Conservation (phyloP, 1,140 invertebrate species). For the Formica exsecta region DNA sequence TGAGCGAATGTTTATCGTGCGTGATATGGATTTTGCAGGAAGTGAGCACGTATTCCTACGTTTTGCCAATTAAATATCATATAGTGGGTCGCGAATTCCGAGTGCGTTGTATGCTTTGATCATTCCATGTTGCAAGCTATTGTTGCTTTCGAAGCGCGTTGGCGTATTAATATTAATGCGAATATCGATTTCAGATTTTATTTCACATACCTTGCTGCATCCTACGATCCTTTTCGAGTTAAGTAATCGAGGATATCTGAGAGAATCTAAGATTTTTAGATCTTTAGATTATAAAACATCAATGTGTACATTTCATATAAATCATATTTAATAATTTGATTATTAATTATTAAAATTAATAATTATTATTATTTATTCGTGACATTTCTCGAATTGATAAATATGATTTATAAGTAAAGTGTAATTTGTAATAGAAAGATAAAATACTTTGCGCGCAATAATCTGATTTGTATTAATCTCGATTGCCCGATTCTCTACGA, state of each 20-base stretch:
- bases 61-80: constrained; percentile 45
- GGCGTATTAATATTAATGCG: constrained; percentile 8
- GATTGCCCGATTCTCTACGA: background rate
- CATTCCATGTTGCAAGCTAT: background rate
- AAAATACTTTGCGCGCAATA: background rate
- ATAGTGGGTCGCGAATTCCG: constrained; percentile 21
- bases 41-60: background rate
- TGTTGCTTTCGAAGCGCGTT: constrained; percentile 26
- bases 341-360: background rate
- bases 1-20: constrained; percentile 24
- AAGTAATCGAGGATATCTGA: background rate
- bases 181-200: constrained; percentile 31
- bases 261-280: background rate
- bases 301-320: background rate
- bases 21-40: constrained; percentile 43
- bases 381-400: background rate
- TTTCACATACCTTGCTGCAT: background rate
- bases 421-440: background rate
- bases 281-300: background rate
- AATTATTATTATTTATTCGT: background rate
- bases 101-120: background rate
- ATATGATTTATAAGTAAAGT: background rate
- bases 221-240: background rate
- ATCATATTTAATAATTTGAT: background rate
- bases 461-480: background rate